These are phyloP conservation scores for Chondrosia reniformis DNA, from an alignment of 37 sponge, comb jelly and placozoan genomes.

Conservation along the genomic window DNA sequence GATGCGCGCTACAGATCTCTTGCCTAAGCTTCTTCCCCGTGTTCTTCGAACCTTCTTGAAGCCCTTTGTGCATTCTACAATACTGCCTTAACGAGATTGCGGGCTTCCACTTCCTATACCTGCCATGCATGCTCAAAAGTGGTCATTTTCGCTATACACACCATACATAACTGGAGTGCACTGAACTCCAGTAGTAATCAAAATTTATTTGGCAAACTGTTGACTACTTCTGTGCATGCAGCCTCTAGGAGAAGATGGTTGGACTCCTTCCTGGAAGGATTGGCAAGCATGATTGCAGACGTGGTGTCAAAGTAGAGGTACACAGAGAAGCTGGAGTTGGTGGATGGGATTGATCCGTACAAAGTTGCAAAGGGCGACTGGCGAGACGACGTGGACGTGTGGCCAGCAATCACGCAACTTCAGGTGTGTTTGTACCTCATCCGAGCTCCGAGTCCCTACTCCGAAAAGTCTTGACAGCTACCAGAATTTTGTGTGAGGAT, in stretches of 20 bases:
- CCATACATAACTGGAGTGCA: background rate
- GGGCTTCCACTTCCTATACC: background rate
- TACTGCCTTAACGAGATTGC: background rate
- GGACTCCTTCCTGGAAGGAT: too few species aligned
- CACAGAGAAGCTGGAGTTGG: slow-evolving; percentile 21
- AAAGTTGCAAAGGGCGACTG: slow-evolving; percentile 22
- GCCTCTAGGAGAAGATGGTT: too few species aligned
- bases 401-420: slow-evolving; percentile 46
- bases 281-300: background rate
- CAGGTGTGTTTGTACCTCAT: slow-evolving; percentile 37
- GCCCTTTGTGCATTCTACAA: background rate
- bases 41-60: background rate
- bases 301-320: slow-evolving; percentile 23
- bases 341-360: slow-evolving; percentile 50
- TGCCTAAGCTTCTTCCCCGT: background rate
- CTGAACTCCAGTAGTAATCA: background rate
- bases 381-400: slow-evolving; percentile 39
- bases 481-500: slow-evolving; percentile 43
- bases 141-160: background rate
- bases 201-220: background rate
- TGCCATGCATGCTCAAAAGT: background rate
- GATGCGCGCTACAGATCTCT: background rate
- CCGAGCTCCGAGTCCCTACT: slow-evolving; percentile 50
- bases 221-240: too few species aligned
- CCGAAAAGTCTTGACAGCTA: slow-evolving; percentile 55